Percentiles rank a stretch among this genome's conserved stretches.
Conservation (phyloP, 2,113 vertebrate species). For the Xenopus laevis region DNA sequence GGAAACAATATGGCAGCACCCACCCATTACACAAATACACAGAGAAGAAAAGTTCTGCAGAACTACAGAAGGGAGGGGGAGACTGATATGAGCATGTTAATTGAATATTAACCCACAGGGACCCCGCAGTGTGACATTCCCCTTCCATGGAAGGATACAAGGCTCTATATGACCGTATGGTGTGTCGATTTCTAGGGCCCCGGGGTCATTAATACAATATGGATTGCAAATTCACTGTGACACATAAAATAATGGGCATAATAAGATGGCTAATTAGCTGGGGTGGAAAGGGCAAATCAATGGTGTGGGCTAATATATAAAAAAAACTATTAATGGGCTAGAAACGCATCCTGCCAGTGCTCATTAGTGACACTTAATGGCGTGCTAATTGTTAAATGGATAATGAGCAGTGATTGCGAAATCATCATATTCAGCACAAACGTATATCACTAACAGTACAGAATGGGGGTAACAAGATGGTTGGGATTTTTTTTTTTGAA, state of each 20-base stretch:
- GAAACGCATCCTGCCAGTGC: not conserved
- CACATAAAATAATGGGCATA: conserved; percentile 9
- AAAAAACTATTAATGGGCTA: conserved; percentile 20
- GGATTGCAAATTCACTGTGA: conserved; percentile 2
- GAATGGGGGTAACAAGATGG: too few relatives aligned
- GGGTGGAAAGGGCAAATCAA: conserved; percentile 10
- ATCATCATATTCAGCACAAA: not conserved
- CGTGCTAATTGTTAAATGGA: conserved; percentile 3
- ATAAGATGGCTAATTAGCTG: conserved; percentile 17
- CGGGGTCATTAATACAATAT: not conserved
- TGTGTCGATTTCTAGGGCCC: not conserved
- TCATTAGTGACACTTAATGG: conserved; percentile 17
- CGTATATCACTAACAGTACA: too few relatives aligned
- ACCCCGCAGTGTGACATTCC: too few relatives aligned
- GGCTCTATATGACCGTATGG: too few relatives aligned
- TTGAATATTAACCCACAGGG: too few relatives aligned
- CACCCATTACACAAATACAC: too few relatives aligned
- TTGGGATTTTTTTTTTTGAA: too few relatives aligned
- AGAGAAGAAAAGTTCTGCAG: too few relatives aligned
- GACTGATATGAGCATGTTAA: too few relatives aligned
- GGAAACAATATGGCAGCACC: too few relatives aligned
- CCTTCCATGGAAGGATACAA: too few relatives aligned
- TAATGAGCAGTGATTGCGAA: not conserved
- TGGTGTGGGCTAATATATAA: conserved; percentile 6
- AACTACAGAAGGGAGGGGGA: too few relatives aligned